Percentiles rank a stretch among this genome's conserved stretches.
Evolutionary conservation across 2,797 vertebrate species (phyloP).

Genomic region (Varecia variegata): DNA sequence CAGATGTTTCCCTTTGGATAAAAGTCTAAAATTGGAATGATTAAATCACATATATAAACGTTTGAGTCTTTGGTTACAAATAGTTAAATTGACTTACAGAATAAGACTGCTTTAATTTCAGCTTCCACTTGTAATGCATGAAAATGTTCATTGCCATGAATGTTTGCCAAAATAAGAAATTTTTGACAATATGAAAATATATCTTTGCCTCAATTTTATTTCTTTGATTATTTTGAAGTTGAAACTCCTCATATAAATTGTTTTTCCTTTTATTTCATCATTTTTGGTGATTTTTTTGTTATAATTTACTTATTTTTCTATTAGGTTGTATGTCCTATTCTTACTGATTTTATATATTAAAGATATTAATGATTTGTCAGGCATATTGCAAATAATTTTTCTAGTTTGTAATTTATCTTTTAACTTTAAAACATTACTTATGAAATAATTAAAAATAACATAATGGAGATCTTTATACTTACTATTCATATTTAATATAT

Average conservation of each 20-base stretch:
- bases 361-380: neutral
- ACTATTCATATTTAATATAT: neutral
- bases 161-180: neutral
- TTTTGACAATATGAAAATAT: neutral
- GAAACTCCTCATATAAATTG: neutral
- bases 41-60: neutral
- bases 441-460: neutral
- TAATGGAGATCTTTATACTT: neutral
- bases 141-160: neutral
- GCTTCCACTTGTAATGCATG: neutral
- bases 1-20: neutral
- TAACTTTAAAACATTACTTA: neutral
- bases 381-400: neutral
- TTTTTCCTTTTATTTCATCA: neutral
- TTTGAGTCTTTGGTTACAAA: neutral
- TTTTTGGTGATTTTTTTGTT: neutral
- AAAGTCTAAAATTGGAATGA: neutral
- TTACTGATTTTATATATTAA: neutral
- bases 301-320: neutral
- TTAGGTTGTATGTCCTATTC: neutral
- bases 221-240: slow-evolving; percentile 26
- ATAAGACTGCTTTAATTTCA: neutral
- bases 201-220: neutral
- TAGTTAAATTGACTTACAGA: neutral
- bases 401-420: neutral